A percentile compares a stretch with the other conserved stretches of the same genome.
Evolutionary conservation across 1,140 invertebrate species (phyloP).

Genomic region (Contarinia nasturtii): DNA sequence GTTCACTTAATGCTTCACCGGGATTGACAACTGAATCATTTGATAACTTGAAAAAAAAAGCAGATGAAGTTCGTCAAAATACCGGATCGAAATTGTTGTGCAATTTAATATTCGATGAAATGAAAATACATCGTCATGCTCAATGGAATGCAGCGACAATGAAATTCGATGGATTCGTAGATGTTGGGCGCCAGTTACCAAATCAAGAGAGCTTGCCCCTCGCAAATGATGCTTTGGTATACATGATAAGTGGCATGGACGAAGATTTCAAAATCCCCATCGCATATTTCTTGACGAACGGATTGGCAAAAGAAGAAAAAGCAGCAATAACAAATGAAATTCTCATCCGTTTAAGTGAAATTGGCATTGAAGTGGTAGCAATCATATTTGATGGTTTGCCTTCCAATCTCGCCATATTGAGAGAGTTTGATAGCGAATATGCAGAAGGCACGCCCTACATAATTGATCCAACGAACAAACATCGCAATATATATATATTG

Average conservation of each 20-base stretch:
- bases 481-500: background rate
- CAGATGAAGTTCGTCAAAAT: too few species aligned
- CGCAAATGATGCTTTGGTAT: conserved; percentile 7
- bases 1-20: background rate
- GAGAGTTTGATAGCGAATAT: background rate
- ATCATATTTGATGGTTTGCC: background rate
- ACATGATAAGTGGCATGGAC: background rate
- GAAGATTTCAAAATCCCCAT: background rate
- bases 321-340: background rate
- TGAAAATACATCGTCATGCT: background rate
- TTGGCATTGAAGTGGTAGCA: background rate
- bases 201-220: background rate
- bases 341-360: background rate
- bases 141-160: background rate
- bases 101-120: too few species aligned
- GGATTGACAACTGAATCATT: background rate
- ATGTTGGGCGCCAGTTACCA: background rate
- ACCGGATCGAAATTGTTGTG: too few species aligned
- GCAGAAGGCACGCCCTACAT: background rate
- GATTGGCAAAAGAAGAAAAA: background rate
- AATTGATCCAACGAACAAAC: background rate
- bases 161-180: background rate
- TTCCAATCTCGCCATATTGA: background rate
- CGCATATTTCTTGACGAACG: background rate
- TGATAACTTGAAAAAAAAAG: background rate